phyloP scores from a whole-genome alignment of 2,797 vertebrate genomes.

The Halcyon chelicuti region DNA sequence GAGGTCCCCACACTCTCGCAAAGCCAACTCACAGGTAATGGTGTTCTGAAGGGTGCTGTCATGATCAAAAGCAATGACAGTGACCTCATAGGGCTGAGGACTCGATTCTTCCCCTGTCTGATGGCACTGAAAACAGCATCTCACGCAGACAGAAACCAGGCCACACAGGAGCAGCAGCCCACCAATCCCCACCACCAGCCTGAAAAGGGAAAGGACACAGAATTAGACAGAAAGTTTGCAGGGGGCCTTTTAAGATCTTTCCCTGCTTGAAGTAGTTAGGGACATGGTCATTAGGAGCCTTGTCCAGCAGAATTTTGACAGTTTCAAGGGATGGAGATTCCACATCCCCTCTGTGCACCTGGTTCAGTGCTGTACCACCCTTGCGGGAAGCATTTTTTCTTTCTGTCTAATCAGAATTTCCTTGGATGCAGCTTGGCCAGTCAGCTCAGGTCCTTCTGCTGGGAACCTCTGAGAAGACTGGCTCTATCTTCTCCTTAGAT shows the following conservation, averaged over 20 bases:
- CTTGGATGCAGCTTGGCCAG: not conserved
- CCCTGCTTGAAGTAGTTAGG: not conserved
- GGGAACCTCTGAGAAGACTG: not conserved
- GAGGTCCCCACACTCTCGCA: not conserved
- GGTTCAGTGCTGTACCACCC: not conserved
- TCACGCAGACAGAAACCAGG: constrained; percentile 70
- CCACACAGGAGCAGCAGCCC: constrained; percentile 77
- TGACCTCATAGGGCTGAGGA: constrained; percentile 78
- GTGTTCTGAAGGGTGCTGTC: constrained; percentile 84
- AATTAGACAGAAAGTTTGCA: not conserved
- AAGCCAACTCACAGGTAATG: constrained; percentile 79
- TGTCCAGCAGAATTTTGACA: not conserved
- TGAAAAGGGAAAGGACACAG: not conserved
- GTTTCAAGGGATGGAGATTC: not conserved
- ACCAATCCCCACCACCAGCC: constrained; percentile 75
- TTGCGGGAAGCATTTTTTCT: not conserved
- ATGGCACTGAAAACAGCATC: constrained; percentile 75
- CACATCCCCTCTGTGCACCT: rapidly evolving
- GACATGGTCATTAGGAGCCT: not conserved
- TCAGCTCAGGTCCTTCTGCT: not conserved
- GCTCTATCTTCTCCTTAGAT: not conserved
- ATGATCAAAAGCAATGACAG: constrained; percentile 82
- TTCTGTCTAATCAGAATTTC: not conserved
- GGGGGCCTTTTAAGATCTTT: not conserved
- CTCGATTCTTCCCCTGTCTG: constrained; percentile 45